These are phyloP conservation scores for Lochmaea capreae DNA, from an alignment of 2,888 invertebrate genomes.

Conservation along the genomic window DNA sequence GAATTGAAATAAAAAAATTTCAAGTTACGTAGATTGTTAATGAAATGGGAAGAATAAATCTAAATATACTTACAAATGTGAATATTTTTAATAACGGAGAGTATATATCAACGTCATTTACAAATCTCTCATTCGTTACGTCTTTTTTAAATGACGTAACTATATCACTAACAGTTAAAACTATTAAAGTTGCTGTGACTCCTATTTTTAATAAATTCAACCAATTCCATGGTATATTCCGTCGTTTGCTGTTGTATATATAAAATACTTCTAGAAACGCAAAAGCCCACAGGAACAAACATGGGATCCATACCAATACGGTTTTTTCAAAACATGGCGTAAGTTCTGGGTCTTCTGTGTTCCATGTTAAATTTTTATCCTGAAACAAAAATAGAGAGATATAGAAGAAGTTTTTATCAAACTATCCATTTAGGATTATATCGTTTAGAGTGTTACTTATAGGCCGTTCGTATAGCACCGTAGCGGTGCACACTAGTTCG, in stretches of 20 bases:
- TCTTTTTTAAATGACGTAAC: conserved; percentile 72
- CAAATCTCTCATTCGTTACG: conserved; percentile 65
- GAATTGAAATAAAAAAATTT: too few relatives aligned
- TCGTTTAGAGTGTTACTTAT: not conserved
- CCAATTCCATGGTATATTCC: conserved; percentile 82
- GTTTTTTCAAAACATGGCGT: conserved; percentile 94
- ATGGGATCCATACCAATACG: conserved; percentile 89
- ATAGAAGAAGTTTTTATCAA: not conserved
- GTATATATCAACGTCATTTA: conserved; percentile 79
- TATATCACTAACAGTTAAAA: conserved; percentile 77
- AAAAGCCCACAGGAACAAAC: conserved; percentile 84
- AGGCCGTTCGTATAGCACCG: not conserved
- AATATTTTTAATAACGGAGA: conserved; percentile 82
- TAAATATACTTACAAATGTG: conserved; percentile 80
- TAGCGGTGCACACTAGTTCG: too few relatives aligned
- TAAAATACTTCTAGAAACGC: conserved; percentile 81
- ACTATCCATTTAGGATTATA: not conserved
- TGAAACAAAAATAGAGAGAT: conserved; percentile 65
- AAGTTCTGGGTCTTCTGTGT: conserved; percentile 82
- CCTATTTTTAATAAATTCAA: conserved; percentile 78
- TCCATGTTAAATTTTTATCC: conserved; percentile 83
- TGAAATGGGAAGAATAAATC: not conserved
- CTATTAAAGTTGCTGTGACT: conserved; percentile 73
- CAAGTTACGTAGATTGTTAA: too few relatives aligned
- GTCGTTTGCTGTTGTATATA: conserved; percentile 79